A percentile compares a stretch with the other conserved stretches of the same genome.
Conservation (phyloP, 1,140 invertebrate species). For the Drosophila mojavensis region DNA sequence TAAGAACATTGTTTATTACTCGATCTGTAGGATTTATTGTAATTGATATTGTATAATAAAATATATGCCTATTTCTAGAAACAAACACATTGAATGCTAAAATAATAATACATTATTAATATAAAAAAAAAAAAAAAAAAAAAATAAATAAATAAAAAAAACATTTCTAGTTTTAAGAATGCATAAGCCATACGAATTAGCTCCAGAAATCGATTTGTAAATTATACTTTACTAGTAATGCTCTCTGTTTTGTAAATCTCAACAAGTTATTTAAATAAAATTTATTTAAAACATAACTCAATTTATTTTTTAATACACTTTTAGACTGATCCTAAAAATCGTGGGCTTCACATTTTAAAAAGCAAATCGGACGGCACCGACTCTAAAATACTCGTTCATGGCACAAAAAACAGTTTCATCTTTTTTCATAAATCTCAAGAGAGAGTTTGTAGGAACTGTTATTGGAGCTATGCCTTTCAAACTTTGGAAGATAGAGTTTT, state of each 20-base stretch:
- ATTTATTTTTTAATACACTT: not conserved
- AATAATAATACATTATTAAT: constrained; percentile 38
- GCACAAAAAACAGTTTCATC: too few relatives aligned
- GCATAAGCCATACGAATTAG: constrained; percentile 61
- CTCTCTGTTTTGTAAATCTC: constrained; percentile 81
- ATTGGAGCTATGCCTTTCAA: too few relatives aligned
- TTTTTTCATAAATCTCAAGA: too few relatives aligned
- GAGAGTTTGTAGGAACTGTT: too few relatives aligned
- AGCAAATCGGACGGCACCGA: too few relatives aligned
- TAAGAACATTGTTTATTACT: constrained; percentile 78
- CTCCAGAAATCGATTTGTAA: constrained; percentile 70
- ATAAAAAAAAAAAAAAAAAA: not conserved
- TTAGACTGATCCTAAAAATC: too few relatives aligned
- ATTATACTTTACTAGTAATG: constrained; percentile 71
- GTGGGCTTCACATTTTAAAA: too few relatives aligned
- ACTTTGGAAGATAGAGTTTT: too few relatives aligned
- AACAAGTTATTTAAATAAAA: constrained; percentile 83
- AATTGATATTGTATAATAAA: constrained; percentile 64
- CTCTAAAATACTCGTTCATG: too few relatives aligned
- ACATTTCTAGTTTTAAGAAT: constrained; percentile 46
- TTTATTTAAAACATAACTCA: constrained; percentile 70
- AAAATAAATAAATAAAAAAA: not conserved
- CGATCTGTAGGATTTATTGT: constrained; percentile 72
- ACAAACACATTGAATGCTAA: constrained; percentile 33
- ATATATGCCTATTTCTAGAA: constrained; percentile 57